Base-by-base conservation (phyloP, 2,113 vertebrate species). In the Silurus asotus region DNA sequence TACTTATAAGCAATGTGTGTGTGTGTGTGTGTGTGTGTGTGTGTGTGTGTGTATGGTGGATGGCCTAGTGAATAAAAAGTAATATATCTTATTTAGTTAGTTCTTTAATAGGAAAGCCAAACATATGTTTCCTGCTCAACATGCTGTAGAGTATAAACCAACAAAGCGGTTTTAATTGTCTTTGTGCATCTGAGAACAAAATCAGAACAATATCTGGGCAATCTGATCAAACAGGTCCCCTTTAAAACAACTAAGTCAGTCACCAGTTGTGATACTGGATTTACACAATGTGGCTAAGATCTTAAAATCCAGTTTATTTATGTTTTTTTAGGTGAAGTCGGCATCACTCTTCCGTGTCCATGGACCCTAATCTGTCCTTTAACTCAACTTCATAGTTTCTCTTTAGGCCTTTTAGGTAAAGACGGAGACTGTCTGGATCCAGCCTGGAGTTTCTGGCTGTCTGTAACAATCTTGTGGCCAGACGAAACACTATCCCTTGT, bases 381-480 rank as follows among this genome's bases (percentile, higher is more conserved):
- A 94, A 91, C 91, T 95, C 95, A 45, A 91, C 92, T 93, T 96
- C 94, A 55, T 96, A 96, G 53, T 95, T 96, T 89, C 92, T 97
- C 92, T 93, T 98, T 88, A 98, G 93, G 15, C 96, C 95, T 90
- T 94, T 97, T 91, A 99, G 92, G 91, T 96, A 98, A 25, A 95
- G 94, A 9, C 96, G 95, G 76, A 99, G 94, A 87, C 94, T 96
- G 53, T 95, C 96, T 0, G 95, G 90, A 90, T 99, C 96, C 93
- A 99, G n/a, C 25, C 91, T 94, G 72, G 98, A 99, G 92, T 98
- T 98, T 84, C 96, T 95, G 87, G 97, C 97, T 6, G 96, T 91
- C 91, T 98, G 98, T 89, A 97, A 86, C 86, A 99, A 94, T 82
- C 96, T 95, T 58, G 93, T 96, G 81, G 96, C 96, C 86, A 99